phyloP scores from a whole-genome alignment of 2,797 vertebrate species.

The Alectoris magna region DNA sequence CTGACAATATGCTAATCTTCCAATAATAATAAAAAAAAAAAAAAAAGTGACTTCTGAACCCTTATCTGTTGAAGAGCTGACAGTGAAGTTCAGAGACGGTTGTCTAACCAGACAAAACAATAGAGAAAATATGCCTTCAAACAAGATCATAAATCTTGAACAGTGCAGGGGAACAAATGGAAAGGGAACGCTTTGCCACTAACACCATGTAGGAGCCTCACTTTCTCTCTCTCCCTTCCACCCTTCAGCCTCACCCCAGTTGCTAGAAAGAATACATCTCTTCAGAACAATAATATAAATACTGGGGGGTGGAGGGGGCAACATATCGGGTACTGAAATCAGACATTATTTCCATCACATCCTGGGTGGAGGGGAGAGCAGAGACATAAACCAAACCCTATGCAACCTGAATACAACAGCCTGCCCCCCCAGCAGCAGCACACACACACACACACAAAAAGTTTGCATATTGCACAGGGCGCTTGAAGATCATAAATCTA shows the following conservation, averaged over 20 bases:
- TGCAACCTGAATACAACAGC: conserved; percentile 74
- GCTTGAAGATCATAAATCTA: conserved; percentile 93
- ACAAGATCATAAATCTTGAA: conserved; percentile 80
- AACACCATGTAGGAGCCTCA: conserved; percentile 62
- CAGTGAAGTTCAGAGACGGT: conserved; percentile 80
- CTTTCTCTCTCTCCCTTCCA: conserved; percentile 44
- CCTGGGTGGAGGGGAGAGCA: neutral
- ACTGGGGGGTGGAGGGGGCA: neutral
- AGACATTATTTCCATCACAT: conserved; percentile 61
- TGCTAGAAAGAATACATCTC: conserved; percentile 65
- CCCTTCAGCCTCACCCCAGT: conserved; percentile 49
- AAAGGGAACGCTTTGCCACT: conserved; percentile 65
- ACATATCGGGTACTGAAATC: conserved; percentile 49
- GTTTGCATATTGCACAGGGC: conserved; percentile 89
- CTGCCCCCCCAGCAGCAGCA: conserved; percentile 19
- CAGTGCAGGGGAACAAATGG: conserved; percentile 70
- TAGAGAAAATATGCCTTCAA: conserved; percentile 82
- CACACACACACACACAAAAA: conserved; percentile 77
- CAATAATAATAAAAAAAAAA: conserved; percentile 63
- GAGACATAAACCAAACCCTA: conserved; percentile 59
- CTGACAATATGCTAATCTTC: conserved; percentile 83
- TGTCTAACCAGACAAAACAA: conserved; percentile 82
- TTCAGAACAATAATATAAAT: conserved; percentile 57
- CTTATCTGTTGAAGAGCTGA: conserved; percentile 80
- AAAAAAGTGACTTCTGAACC: conserved; percentile 77